Percentiles rank a stretch among this genome's conserved stretches.
These are phyloP conservation scores for Grapholita molesta DNA, from an alignment of 1,140 invertebrate species.

Conservation along the genomic window DNA sequence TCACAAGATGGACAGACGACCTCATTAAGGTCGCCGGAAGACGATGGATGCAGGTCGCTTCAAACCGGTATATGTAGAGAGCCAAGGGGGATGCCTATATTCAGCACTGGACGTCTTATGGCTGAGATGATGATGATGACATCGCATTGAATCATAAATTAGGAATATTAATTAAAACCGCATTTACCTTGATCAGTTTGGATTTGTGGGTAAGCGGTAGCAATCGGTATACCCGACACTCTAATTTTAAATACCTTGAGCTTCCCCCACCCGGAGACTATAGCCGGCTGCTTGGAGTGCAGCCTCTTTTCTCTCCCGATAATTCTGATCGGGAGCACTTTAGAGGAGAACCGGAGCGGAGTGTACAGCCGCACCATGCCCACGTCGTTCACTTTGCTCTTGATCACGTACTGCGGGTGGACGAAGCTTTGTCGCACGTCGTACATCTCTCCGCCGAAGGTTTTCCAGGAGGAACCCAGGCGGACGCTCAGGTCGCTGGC, in stretches of 20 bases:
- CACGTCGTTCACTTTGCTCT: conserved; percentile 53
- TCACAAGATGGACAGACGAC: no score
- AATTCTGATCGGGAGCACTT: conserved; percentile 55
- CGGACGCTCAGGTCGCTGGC: conserved; percentile 56
- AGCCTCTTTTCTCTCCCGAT: conserved; percentile 39
- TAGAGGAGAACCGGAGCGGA: conserved; percentile 52
- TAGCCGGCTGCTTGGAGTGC: conserved; percentile 42
- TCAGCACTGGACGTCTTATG: no score
- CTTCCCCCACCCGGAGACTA: conserved; percentile 68
- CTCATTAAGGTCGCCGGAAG: no score
- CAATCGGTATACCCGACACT: no score
- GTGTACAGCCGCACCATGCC: conserved; percentile 57
- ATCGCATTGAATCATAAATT: no score
- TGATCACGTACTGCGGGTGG: conserved; percentile 57
- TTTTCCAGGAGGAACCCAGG: conserved; percentile 65
- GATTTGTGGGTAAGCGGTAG: no score
- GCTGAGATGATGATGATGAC: no score
- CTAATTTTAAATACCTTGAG: conserved; percentile 51
- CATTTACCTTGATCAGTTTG: no score
- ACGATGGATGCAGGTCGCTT: no score
- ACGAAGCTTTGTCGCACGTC: conserved; percentile 58
- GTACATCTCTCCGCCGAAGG: conserved; percentile 67
- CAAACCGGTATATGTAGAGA: no score
- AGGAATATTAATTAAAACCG: no score
- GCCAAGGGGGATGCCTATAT: no score